Evolutionary conservation across 2,113 vertebrate species (phyloP).

Genomic region (Nestor notabilis): DNA sequence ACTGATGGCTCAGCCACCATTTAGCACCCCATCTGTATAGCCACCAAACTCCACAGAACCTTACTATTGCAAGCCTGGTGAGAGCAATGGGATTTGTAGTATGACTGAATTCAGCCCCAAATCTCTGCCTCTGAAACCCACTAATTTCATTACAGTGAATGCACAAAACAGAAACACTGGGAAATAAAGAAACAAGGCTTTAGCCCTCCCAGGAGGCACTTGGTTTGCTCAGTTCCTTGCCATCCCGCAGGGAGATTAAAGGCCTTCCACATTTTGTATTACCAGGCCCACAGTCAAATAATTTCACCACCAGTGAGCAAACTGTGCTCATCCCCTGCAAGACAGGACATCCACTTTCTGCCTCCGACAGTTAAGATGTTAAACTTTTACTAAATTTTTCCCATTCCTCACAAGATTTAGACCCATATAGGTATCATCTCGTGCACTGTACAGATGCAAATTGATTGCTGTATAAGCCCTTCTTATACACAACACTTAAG

Average conservation of each 20-base stretch:
- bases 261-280: too few relatives aligned
- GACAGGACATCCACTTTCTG: background rate
- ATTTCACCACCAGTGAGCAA: fast-evolving
- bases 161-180: background rate
- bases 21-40: background rate
- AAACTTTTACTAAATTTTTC: background rate
- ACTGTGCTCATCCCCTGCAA: background rate
- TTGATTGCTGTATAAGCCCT: background rate
- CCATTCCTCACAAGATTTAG: background rate
- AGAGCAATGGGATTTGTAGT: background rate
- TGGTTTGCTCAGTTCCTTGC: background rate
- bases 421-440: fast-evolving
- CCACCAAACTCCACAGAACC: background rate
- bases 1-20: background rate
- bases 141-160: fast-evolving
- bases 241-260: background rate
- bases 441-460: fast-evolving
- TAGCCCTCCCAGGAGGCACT: background rate
- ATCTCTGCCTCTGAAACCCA: background rate
- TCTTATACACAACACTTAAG: background rate
- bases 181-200: background rate
- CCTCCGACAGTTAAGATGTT: fast-evolving
- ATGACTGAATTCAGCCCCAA: background rate
- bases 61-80: background rate
- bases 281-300: fast-evolving